These are phyloP conservation scores for Laspeyria flexula DNA, from an alignment of 2,888 invertebrate species.

Conservation along the genomic window DNA sequence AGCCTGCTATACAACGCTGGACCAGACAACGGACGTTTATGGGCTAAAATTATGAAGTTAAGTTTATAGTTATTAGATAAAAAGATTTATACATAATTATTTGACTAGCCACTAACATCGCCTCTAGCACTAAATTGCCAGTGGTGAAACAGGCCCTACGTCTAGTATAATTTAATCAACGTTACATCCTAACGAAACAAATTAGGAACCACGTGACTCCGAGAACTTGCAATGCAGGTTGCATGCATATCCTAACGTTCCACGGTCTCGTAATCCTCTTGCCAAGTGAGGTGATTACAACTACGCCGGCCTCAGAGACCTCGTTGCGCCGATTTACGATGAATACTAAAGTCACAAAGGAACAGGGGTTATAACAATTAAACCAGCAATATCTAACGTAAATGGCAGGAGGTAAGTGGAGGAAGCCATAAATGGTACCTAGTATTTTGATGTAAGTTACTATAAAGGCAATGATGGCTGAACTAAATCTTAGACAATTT, in stretches of 20 bases:
- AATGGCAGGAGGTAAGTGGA: slow-evolving; percentile 1
- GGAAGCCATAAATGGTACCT: neutral
- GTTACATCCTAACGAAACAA: neutral
- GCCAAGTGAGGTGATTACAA: slow-evolving; percentile 8
- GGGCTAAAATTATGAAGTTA: too few species aligned
- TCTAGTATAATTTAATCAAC: too few species aligned
- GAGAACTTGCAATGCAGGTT: neutral
- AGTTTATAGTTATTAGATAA: too few species aligned
- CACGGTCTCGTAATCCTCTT: slow-evolving; percentile 4
- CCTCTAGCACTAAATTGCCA: too few species aligned
- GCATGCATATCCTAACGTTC: neutral
- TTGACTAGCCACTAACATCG: too few species aligned
- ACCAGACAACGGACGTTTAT: too few species aligned
- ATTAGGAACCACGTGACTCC: neutral
- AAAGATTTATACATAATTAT: too few species aligned
- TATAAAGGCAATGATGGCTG: neutral
- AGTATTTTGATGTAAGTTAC: neutral
- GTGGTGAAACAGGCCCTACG: too few species aligned
- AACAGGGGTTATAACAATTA: slow-evolving; percentile 10
- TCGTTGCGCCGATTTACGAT: slow-evolving; percentile 5
- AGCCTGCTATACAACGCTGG: too few species aligned
- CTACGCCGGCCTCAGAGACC: neutral
- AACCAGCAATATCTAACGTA: slow-evolving; percentile 6
- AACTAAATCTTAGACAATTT: neutral
- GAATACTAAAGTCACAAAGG: slow-evolving; percentile 5